Conservation (phyloP, 2,113 vertebrate genomes). For the Genyomyrus donnyi region DNA sequence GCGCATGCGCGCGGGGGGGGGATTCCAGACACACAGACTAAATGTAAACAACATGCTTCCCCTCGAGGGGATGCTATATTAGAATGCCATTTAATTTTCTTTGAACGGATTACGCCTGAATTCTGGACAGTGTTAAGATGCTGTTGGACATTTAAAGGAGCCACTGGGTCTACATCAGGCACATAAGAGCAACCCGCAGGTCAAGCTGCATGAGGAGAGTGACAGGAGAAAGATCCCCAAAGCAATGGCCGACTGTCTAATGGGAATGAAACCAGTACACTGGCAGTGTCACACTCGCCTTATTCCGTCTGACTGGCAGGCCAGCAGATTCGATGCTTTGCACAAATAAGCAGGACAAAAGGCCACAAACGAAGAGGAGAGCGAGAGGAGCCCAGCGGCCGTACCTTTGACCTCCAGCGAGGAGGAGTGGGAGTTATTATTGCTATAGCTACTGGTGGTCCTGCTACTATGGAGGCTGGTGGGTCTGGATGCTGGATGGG, state of each 20-base stretch:
- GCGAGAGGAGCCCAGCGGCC: constrained; percentile 47
- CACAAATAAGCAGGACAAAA: not conserved
- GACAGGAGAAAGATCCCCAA: not conserved
- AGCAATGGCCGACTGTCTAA: not conserved
- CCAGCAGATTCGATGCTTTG: not conserved
- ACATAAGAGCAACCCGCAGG: not conserved
- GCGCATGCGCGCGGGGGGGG: not conserved
- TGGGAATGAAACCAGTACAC: not conserved
- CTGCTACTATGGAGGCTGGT: constrained; percentile 93
- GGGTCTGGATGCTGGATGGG: constrained; percentile 83
- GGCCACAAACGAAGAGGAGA: not conserved
- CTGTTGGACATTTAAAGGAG: not conserved
- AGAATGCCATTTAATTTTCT: not conserved
- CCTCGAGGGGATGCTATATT: not conserved
- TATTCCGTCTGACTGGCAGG: not conserved
- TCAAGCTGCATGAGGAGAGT: not conserved
- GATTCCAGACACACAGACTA: not conserved
- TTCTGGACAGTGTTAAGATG: not conserved
- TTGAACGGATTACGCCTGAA: not conserved
- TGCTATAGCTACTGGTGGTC: constrained; percentile 92
- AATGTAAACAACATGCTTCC: not conserved
- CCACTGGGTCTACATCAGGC: not conserved
- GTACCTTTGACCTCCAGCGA: constrained; percentile 89
- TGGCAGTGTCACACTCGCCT: not conserved
- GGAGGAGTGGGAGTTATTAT: constrained; percentile 81